Evolutionary conservation across 2,797 vertebrate species (phyloP).

Genomic region (Protonibea diacanthus): DNA sequence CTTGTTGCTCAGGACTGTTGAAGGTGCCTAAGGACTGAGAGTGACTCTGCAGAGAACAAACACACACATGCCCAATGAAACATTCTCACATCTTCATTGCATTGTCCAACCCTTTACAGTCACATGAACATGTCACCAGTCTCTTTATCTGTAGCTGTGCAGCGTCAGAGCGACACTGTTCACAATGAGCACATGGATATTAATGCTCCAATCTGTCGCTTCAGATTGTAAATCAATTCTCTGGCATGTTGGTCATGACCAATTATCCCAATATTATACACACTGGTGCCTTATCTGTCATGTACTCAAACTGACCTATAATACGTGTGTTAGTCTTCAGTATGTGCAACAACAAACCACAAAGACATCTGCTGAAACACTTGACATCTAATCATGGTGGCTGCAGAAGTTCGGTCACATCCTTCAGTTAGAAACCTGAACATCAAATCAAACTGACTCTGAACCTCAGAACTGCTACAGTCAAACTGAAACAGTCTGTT

Average conservation of each 20-base stretch:
- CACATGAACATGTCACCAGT: not conserved
- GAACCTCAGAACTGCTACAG: constrained; percentile 14
- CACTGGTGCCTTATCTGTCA: not conserved
- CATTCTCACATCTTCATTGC: not conserved
- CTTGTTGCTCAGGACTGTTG: not conserved
- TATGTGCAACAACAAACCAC: constrained; percentile 20
- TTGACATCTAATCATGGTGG: constrained; percentile 5
- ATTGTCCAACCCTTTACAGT: not conserved
- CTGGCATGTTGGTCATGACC: not conserved
- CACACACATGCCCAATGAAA: not conserved
- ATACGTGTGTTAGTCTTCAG: not conserved
- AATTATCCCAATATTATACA: not conserved
- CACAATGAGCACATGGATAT: not conserved
- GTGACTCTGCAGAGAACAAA: constrained; percentile 2
- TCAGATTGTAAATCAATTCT: no score
- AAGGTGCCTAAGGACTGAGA: constrained; percentile 15
- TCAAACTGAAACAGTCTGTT: not conserved
- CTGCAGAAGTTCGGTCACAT: constrained; percentile 1
- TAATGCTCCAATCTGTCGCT: no score
- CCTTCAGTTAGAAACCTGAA: not conserved
- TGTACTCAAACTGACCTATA: fast-evolving
- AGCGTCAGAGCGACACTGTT: constrained; percentile 11
- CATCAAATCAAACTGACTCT: not conserved
- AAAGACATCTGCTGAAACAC: constrained; percentile 13
- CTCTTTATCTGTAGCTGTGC: not conserved